A percentile compares a stretch with the other conserved stretches of the same genome.
Evolutionary conservation across 2,888 invertebrate genomes (phyloP).

Genomic region (Platycheirus rosarum): DNA sequence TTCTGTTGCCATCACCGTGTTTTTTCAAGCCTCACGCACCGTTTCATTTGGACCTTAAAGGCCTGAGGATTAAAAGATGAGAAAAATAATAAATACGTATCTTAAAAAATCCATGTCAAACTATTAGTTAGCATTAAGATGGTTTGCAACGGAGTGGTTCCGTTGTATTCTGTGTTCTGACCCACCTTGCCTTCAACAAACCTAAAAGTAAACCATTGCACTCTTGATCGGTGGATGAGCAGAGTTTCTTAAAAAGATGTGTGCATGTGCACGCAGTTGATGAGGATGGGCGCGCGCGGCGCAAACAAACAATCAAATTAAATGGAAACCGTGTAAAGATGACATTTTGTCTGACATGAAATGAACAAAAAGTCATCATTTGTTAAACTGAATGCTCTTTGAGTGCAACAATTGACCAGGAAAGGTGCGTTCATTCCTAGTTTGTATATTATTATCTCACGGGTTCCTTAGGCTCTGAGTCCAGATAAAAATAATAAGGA

Average conservation of each 20-base stretch:
- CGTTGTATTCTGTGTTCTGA: conserved; percentile 28
- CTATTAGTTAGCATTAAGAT: conserved; percentile 73
- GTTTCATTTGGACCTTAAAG: neutral
- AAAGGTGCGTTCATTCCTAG: conserved; percentile 60
- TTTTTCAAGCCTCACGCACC: too few species aligned
- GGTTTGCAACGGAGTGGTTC: conserved; percentile 50
- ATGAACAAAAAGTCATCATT: conserved; percentile 77
- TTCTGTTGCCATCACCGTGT: conserved; percentile 15
- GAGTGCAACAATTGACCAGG: conserved; percentile 57
- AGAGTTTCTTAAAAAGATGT: conserved; percentile 7
- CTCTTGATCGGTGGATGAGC: conserved; percentile 41
- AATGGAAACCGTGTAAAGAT: conserved; percentile 78
- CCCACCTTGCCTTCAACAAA: conserved; percentile 59
- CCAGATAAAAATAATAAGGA: conserved; percentile 11
- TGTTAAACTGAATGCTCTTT: conserved; percentile 72
- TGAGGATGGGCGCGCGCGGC: conserved; percentile 38
- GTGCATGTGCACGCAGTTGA: conserved; percentile 5
- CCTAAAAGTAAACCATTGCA: conserved; percentile 66
- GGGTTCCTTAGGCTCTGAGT: neutral
- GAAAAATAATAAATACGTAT: conserved; percentile 72
- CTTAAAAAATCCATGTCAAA: conserved; percentile 73
- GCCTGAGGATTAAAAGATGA: conserved; percentile 57
- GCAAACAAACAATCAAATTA: conserved; percentile 75
- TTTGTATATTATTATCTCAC: conserved; percentile 6
- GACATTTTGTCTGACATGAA: conserved; percentile 79